Evolutionary conservation across 53 echinoderm and acorn worm genomes (phyloP).

Genomic region (Paracentrotus lividus): DNA sequence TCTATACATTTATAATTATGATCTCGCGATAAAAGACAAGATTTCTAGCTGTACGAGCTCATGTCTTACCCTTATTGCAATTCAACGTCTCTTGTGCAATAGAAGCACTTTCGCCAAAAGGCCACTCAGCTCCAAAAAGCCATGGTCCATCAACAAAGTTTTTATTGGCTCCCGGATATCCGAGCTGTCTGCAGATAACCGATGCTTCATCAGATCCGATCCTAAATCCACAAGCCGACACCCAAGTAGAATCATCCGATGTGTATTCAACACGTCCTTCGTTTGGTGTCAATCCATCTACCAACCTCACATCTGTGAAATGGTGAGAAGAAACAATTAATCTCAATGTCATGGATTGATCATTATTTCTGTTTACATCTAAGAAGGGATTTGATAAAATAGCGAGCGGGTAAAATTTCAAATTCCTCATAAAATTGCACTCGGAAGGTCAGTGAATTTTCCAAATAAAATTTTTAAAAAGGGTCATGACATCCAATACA

Average conservation of each 20-base stretch:
- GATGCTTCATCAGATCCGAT: not conserved
- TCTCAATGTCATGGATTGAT: too few species aligned
- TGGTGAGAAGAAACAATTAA: not conserved
- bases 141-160: not conserved
- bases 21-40: not conserved
- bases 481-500: too few species aligned
- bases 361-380: too few species aligned
- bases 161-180: not conserved
- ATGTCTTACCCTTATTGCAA: not conserved
- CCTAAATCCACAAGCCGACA: not conserved
- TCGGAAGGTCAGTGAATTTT: too few species aligned
- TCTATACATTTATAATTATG: too few species aligned
- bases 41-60: not conserved
- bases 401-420: too few species aligned
- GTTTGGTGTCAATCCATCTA: constrained; percentile 2
- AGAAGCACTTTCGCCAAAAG: not conserved
- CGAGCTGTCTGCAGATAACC: constrained; percentile 47
- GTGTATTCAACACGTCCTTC: constrained; percentile 21
- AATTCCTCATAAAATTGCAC: too few species aligned
- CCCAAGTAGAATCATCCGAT: not conserved
- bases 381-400: too few species aligned
- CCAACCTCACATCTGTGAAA: not conserved
- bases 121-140: not conserved
- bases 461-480: too few species aligned
- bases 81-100: not conserved